These are phyloP conservation scores for Cacajao melanocephalus DNA, from an alignment of 2,797 vertebrate species.

Conservation along the genomic window DNA sequence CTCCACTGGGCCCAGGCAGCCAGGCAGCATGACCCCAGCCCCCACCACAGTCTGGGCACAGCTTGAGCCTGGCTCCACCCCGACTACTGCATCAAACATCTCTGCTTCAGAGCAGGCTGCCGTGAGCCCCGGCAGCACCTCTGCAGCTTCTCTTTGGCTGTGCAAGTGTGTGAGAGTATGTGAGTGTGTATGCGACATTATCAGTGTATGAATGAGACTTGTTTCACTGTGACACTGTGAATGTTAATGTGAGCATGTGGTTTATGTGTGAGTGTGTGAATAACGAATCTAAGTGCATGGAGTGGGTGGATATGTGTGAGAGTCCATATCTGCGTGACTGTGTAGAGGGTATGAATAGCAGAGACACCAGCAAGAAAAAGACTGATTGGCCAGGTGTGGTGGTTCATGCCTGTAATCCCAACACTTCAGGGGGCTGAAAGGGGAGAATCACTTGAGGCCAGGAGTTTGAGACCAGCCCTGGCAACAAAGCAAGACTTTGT, in stretches of 20 bases:
- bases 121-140: background rate
- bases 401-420: background rate
- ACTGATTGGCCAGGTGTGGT: background rate
- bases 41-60: background rate
- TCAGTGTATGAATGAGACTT: background rate
- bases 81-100: background rate
- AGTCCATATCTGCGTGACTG: no score
- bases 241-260: background rate
- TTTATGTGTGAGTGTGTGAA: background rate
- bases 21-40: fast-evolving
- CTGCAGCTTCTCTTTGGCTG: background rate
- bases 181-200: no score
- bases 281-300: background rate
- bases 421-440: background rate
- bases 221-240: background rate
- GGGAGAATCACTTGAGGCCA: background rate
- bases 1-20: background rate
- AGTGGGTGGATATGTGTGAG: background rate
- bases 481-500: background rate
- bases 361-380: background rate
- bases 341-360: background rate
- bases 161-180: background rate
- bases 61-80: background rate
- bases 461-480: background rate
- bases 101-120: background rate